phyloP scores from a whole-genome alignment of 2,888 invertebrate genomes.

The Agriopis aurantiaria region DNA sequence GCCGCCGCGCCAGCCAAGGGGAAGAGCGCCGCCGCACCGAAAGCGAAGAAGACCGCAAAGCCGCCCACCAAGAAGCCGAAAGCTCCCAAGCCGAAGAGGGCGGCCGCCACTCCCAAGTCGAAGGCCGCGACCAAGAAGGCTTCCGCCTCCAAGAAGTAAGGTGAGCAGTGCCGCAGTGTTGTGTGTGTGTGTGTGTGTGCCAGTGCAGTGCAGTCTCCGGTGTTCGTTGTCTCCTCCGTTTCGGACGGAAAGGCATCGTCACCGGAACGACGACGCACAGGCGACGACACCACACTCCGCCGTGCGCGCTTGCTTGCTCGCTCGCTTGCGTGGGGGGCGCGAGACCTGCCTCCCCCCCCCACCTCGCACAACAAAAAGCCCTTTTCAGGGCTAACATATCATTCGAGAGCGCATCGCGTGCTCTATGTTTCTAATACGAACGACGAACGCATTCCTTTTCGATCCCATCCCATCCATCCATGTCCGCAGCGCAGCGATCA shows the following conservation, averaged over 20 bases:
- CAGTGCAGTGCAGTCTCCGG: neutral
- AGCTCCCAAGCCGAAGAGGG: constrained; percentile 58
- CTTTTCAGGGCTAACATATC: constrained; percentile 5
- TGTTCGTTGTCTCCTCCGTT: neutral
- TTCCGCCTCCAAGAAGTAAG: constrained; percentile 49
- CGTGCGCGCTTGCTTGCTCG: no score
- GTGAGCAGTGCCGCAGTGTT: constrained; percentile 16
- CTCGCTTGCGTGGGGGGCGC: neutral
- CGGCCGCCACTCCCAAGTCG: constrained; percentile 29
- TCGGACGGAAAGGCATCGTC: no score
- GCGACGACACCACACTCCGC: no score
- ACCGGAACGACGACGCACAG: no score
- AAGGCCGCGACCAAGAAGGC: constrained; percentile 56
- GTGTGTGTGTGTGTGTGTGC: neutral
- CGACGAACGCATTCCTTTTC: neutral
- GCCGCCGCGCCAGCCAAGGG: constrained; percentile 32
- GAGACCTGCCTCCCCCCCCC: neutral
- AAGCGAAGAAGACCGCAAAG: constrained; percentile 54
- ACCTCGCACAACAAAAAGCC: constrained; percentile 2
- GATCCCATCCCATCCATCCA: no score
- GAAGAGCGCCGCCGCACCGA: constrained; percentile 52
- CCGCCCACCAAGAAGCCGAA: constrained; percentile 68
- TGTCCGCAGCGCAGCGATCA: no score
- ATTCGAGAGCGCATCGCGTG: neutral
- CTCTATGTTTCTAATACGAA: neutral